Evolutionary conservation across 2,888 invertebrate genomes (phyloP), one percentile per base, ranked within the genome.

Genomic region (Endomychus coccineus): DNA sequence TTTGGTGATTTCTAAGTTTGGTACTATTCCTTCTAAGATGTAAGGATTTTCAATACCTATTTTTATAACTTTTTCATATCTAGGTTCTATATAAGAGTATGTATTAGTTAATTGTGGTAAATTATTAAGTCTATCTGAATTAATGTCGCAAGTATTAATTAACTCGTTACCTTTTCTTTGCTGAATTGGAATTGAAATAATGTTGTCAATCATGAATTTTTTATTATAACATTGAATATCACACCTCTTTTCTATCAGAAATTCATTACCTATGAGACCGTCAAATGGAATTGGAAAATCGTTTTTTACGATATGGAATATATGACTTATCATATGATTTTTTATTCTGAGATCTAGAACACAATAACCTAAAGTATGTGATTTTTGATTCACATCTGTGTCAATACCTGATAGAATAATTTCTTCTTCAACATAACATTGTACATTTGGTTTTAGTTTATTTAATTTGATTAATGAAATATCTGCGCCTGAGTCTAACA

Each of bases 281-380:
- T 19, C 54, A 13, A 10, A 54, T 42, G 22, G 34, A 33, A 36
- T 37, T 32, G 45, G 49, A 49, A 29, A 44, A 32, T 42, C 12
- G 19, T 44, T 31, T 7, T 17, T 10, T n/a, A 44, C 34, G 12
- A 42, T 22, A 15, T 42, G 39, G 21, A 44, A 42, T 2, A 15
- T 30, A 17, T 44, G 42, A 14, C 16, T 27, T 7, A 27, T 17
- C 10, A 9, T 11, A 10, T 35, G 12, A 15, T 36, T 12, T 10
- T 17, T 12, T 13, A 36, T 14, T 7, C 9, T 5, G 12, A 35
- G 13, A 17, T 25, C 13, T 19, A 35, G 21, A 15, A 23, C 16
- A 13, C 11, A 25, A 16, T 39, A 34, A 9, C 34, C 11, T 17
- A 39, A 5, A 3, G 34, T 34, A 23, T 39, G 14, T 6, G 17